Percentiles rank a stretch among this genome's conserved stretches.
Conservation (phyloP, 2,113 vertebrate species). For the Xiphophorus hellerii region DNA sequence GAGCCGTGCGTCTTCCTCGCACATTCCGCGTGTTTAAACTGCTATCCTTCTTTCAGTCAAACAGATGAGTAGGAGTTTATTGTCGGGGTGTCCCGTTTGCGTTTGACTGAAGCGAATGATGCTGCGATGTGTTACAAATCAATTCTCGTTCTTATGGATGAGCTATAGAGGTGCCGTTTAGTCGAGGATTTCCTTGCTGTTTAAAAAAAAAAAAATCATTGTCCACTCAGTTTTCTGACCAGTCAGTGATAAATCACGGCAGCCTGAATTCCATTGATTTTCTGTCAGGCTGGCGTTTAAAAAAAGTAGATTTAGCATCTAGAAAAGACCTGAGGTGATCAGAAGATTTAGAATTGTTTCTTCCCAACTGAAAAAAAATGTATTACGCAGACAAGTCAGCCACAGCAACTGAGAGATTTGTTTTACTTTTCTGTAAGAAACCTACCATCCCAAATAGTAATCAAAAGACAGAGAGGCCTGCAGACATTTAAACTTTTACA, state of each 20-base stretch:
- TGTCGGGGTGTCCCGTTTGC: background rate
- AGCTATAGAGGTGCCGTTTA: background rate
- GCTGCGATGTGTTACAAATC: conserved; percentile 4
- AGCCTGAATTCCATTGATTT: conserved; percentile 8
- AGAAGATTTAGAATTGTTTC: background rate
- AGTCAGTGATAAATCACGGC: conserved; percentile 9
- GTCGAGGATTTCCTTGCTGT: background rate
- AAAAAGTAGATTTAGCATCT: background rate
- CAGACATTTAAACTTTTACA: background rate
- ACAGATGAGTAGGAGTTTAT: background rate
- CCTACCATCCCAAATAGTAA: background rate
- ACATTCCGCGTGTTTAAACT: background rate
- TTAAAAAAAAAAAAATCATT: conserved; percentile 6
- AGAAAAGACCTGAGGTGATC: background rate
- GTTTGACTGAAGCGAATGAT: background rate
- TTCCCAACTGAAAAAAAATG: background rate
- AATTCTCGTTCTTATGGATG: background rate
- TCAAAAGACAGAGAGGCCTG: background rate
- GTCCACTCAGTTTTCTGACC: background rate
- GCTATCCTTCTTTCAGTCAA: background rate
- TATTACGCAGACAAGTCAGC: too few species aligned
- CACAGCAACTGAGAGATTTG: background rate
- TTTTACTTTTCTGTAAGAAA: background rate
- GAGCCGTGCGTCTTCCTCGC: conserved; percentile 18
- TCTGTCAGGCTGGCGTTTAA: background rate